phyloP scores from a whole-genome alignment of 2,888 invertebrate genomes.

The Drosophila stalkeri region DNA sequence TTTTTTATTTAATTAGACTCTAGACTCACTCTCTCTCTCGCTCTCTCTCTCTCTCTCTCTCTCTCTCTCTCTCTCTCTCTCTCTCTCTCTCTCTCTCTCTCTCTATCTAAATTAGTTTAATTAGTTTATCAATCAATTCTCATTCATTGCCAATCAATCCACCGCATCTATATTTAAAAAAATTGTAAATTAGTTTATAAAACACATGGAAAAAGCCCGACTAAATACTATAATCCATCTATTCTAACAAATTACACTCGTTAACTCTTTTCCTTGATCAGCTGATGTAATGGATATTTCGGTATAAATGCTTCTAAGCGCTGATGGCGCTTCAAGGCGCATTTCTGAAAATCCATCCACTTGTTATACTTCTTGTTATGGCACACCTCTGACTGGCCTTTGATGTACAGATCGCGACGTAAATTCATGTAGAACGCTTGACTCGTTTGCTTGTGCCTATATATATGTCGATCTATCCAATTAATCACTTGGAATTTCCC shows the following conservation, averaged over 20 bases:
- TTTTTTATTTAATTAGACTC: background rate
- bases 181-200: background rate
- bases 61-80: too few relatives aligned
- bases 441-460: background rate
- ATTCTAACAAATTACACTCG: background rate
- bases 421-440: constrained; percentile 26
- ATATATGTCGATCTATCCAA: constrained; percentile 38
- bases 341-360: constrained; percentile 41
- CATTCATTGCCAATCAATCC: background rate
- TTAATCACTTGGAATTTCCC: constrained; percentile 10
- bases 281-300: constrained; percentile 40
- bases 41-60: too few relatives aligned
- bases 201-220: background rate
- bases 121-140: too few relatives aligned
- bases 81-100: background rate
- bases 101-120: too few relatives aligned
- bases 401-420: constrained; percentile 31
- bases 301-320: constrained; percentile 50
- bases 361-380: constrained; percentile 13
- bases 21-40: too few relatives aligned
- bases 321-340: constrained; percentile 51
- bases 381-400: constrained; percentile 43
- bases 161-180: background rate
- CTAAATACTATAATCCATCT: background rate
- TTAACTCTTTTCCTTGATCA: background rate